These are phyloP conservation scores for Mythimna albipuncta DNA, from an alignment of 2,888 invertebrate species.

Conservation along the genomic window DNA sequence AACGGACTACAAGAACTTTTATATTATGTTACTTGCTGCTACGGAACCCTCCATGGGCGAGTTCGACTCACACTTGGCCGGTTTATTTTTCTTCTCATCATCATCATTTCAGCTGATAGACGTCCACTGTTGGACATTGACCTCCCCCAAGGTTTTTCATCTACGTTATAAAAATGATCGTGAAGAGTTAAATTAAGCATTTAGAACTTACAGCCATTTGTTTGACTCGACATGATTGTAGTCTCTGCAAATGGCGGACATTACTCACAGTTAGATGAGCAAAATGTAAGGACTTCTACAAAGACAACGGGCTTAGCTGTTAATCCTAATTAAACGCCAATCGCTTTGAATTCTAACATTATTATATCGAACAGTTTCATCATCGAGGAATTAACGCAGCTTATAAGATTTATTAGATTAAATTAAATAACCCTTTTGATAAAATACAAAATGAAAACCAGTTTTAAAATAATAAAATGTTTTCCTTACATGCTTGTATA, in stretches of 20 bases:
- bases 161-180: conserved; percentile 1
- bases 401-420: neutral
- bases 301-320: conserved; percentile 3
- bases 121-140: too few relatives aligned
- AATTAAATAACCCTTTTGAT: conserved; percentile 1
- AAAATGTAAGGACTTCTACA: conserved; percentile 32
- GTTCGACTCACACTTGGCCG: too few relatives aligned
- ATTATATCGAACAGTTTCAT: neutral
- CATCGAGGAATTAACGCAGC: neutral
- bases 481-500: too few relatives aligned
- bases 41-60: too few relatives aligned
- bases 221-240: conserved; percentile 9
- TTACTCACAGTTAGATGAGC: conserved; percentile 31
- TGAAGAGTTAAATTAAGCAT: conserved; percentile 36
- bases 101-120: too few relatives aligned
- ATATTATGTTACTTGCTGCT: too few relatives aligned
- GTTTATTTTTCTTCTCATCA: too few relatives aligned
- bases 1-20: too few relatives aligned
- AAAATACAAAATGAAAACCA: neutral
- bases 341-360: conserved; percentile 18
- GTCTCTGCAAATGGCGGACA: conserved; percentile 37
- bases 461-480: too few relatives aligned
- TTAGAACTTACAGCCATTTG: conserved; percentile 30
- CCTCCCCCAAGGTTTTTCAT: neutral
- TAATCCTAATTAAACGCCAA: conserved; percentile 28